phyloP scores from a whole-genome alignment of 2,797 vertebrate species.

The Buphagus erythrorhynchus region DNA sequence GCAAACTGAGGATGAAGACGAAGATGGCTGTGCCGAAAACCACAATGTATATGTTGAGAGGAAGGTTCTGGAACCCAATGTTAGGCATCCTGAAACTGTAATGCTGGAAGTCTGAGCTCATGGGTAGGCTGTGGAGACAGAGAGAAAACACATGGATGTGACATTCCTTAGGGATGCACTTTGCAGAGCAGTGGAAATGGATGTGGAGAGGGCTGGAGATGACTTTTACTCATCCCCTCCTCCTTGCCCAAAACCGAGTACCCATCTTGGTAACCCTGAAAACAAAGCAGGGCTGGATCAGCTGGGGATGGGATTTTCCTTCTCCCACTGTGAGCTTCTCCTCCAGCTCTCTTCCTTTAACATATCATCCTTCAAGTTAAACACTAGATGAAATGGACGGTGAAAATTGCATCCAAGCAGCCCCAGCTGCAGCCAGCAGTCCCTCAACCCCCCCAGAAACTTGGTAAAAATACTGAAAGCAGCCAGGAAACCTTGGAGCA shows the following conservation, averaged over 20 bases:
- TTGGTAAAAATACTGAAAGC: not conserved
- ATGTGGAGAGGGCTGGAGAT: not conserved
- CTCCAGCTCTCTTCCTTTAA: not conserved
- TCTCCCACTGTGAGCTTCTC: not conserved
- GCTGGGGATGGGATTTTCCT: not conserved
- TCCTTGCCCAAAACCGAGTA: not conserved
- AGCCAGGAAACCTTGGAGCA: not conserved
- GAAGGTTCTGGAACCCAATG: slow-evolving; percentile 99
- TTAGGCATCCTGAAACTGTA: slow-evolving; percentile 99
- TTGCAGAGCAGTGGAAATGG: accelerated
- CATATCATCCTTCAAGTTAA: not conserved
- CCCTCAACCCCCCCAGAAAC: not conserved
- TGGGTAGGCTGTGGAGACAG: slow-evolving; percentile 85
- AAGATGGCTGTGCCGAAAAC: slow-evolving; percentile 98
- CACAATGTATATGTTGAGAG: slow-evolving; percentile 99
- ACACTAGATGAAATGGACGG: accelerated
- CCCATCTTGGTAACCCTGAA: not conserved
- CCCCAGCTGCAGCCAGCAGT: not conserved
- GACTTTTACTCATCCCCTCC: not conserved
- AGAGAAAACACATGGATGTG: not conserved
- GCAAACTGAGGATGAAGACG: slow-evolving; percentile 98
- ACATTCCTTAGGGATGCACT: not conserved
- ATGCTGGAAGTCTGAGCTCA: slow-evolving; percentile 96
- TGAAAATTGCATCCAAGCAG: not conserved
- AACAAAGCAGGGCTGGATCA: not conserved